Conservation (phyloP, 2,888 invertebrate species). For the Hypena proboscidalis region DNA sequence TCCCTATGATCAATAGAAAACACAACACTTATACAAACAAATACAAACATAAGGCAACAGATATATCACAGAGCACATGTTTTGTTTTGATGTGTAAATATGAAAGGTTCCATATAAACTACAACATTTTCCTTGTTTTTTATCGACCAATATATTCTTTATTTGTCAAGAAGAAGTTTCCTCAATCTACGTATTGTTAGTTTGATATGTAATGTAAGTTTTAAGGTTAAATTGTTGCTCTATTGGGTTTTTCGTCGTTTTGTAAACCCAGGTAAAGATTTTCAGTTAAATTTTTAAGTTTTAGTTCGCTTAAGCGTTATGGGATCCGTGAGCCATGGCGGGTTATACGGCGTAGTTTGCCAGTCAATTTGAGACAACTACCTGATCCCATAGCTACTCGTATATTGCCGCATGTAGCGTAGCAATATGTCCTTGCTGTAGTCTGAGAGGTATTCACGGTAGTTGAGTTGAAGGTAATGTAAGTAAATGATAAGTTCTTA, state of each 20-base stretch:
- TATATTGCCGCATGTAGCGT: constrained; percentile 9
- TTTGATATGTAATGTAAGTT: constrained; percentile 13
- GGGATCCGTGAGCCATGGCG: constrained; percentile 26
- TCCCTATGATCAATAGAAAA: constrained; percentile 17
- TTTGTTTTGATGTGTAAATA: constrained; percentile 41
- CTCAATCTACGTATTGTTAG: constrained; percentile 20
- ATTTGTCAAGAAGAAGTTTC: constrained; percentile 31
- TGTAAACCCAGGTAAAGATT: no score
- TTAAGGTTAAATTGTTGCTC: constrained; percentile 30
- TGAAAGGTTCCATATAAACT: constrained; percentile 24
- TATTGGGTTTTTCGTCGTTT: constrained; percentile 39
- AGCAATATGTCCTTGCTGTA: constrained; percentile 16
- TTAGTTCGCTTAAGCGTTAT: constrained; percentile 31
- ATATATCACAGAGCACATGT: constrained; percentile 31
- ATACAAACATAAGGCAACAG: constrained; percentile 14
- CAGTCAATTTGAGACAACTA: constrained; percentile 32
- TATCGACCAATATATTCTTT: constrained; percentile 37
- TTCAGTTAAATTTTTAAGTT: no score
- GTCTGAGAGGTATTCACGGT: constrained; percentile 19
- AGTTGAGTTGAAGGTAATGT: constrained; percentile 3
- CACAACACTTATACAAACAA: constrained; percentile 4
- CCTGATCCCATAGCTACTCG: constrained; percentile 21
- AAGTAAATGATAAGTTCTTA: no score
- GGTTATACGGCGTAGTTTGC: constrained; percentile 16
- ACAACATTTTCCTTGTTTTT: constrained; percentile 40